Percentiles rank a stretch among this genome's conserved stretches.
Evolutionary conservation across 2,888 invertebrate species (phyloP).

Genomic region (Drosophila melanosoma): DNA sequence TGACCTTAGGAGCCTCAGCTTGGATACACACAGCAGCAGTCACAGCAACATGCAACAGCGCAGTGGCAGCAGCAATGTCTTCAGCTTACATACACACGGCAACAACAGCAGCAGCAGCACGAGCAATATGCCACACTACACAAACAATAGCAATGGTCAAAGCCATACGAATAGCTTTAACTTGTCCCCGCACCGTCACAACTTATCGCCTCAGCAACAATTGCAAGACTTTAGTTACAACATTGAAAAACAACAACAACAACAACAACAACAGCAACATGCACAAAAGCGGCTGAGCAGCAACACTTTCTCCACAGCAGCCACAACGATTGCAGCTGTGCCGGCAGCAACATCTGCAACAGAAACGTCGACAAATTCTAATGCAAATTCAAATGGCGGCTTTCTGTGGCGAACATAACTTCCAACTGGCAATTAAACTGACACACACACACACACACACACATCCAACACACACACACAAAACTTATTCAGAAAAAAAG

Average conservation of each 20-base stretch:
- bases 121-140: constrained; percentile 9
- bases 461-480: constrained; percentile 2
- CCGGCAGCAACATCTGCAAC: constrained; percentile 30
- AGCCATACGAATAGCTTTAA: constrained; percentile 21
- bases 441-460: not conserved
- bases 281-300: constrained; percentile 51
- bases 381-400: constrained; percentile 36
- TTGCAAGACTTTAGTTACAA: constrained; percentile 42
- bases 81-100: not conserved
- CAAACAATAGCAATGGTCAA: constrained; percentile 15
- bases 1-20: constrained; percentile 20
- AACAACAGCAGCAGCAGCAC: constrained; percentile 19
- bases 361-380: constrained; percentile 10
- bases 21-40: constrained; percentile 6
- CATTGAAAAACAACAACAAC: constrained; percentile 49
- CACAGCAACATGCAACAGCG: constrained; percentile 8
- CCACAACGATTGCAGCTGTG: constrained; percentile 26
- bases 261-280: constrained; percentile 56
- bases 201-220: constrained; percentile 33
- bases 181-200: constrained; percentile 24
- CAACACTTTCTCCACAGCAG: constrained; percentile 36
- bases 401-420: constrained; percentile 71
- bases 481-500: not conserved
- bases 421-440: constrained; percentile 23
- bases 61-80: constrained; percentile 22